Evolutionary conservation across 2,113 vertebrate species (phyloP), one percentile per base, ranked within the genome.

Genomic region (Gallinago media): DNA sequence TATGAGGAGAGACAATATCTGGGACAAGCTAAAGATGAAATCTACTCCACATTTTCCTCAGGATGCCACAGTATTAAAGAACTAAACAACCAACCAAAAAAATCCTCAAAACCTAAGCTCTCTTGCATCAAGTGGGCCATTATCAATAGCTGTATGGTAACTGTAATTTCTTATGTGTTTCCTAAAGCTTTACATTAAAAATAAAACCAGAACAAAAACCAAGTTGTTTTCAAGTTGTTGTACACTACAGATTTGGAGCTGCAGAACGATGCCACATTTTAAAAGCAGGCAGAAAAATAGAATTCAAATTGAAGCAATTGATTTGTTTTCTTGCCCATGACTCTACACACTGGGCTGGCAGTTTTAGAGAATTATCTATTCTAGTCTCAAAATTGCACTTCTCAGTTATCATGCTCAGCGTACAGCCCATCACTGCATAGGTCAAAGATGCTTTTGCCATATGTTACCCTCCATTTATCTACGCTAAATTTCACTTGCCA

Each of bases 321-420:
- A 40, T 68, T 63, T 50, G 47, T 63, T 82, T 74, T 76, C 72
- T 73, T 88, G 67, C 19, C 59, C 31, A 17, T 32, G 31, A 84
- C n/a, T 36, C 32, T 38, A 55, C 3, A 6, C 12, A 2, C 6
- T 34, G 54, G 31, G n/a, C 47, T 63, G 38, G 71, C 0, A 2
- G 1, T 81, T 83, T 75, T 42, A 50, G 1, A 63, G 22, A 81
- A 49, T 55, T 70, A 44, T 47, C 34, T 54, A 27, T 54, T 62
- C 47, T 2, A 49, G 47, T 26, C 52, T 72, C 44, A 75, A 79
- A 80, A 88, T 29, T n/a, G 38, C 34, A 27, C 34, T 75, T n/a
- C 46, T 95, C 47, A 2, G 0, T 52, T 47, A 73, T 40, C 40
- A 4, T 6, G 8, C n/a, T 49, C 72, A 80, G 44, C 71, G 75